Evolutionary conservation across 2,888 invertebrate species (phyloP), one percentile per base, ranked within the genome.

Genomic region (Rhagonycha fulva): DNA sequence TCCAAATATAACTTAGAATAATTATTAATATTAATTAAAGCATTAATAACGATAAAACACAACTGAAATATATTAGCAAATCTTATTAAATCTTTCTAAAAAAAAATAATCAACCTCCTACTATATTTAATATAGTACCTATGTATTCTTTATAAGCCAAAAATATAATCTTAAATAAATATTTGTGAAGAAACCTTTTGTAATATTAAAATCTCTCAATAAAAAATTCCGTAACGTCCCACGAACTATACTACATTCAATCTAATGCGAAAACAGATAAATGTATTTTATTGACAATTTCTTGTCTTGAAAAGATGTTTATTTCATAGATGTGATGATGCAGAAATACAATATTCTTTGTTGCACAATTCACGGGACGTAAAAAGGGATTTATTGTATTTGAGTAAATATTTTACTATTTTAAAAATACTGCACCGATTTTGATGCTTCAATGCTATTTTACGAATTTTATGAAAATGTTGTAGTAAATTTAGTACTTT

Each of bases 231-330:
- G 30, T 14, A 72, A 68, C 68, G 66, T 72, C 32, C 68, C 28
- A 24, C 26, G 68, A 23, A 61, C 68, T 68, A 24, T 11, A 66
- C 24, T 73, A 73, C 62, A 73, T 73, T 62, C 72, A 62, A 62
- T 68, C 68, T 73, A 60, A 73, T 68, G 72, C 28, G 72, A 68
- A 73, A 68, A 73, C 68, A 73, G 72, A 73, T 73, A 73, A 73
- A 73, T 73, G 68, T 73, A 73, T 73, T 73, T 73, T 73, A 73
- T 73, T 73, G 72, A 73, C 72, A 68, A 67, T 68, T 73, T 61
- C 72, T 68, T 68, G 68, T 73, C 68, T 73, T 62, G 68, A 68
- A 72, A 73, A 73, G 72, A 73, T 73, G 72, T 73, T 73, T 73
- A 73, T 73, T 73, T 73, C 72, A 73, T 73, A 73, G 67, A 73